These are phyloP conservation scores for Cyprinodon variegatus DNA, from an alignment of 2,113 vertebrate genomes.

Conservation along the genomic window DNA sequence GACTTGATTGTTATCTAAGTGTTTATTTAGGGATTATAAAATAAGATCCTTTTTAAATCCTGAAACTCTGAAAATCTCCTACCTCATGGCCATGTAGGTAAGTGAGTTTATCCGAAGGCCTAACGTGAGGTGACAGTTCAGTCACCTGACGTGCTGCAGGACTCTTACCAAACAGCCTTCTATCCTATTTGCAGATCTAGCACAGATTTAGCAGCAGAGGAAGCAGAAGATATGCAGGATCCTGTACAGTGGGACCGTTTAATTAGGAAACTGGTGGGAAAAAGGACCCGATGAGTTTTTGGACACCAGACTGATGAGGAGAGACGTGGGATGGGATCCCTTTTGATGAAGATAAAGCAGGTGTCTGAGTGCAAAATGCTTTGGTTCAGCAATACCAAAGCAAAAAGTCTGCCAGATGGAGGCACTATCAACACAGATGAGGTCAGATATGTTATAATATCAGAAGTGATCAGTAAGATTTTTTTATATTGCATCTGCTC, in stretches of 20 bases:
- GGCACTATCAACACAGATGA: conserved; percentile 22
- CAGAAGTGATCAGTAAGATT: background rate
- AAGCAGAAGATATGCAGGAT: conserved; percentile 6
- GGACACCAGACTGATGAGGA: conserved; percentile 20
- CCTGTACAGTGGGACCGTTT: background rate
- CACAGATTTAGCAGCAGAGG: conserved; percentile 37
- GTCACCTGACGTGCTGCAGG: conserved; percentile 32
- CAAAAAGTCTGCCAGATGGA: conserved; percentile 31
- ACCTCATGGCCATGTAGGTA: conserved; percentile 10
- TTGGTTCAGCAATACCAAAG: conserved; percentile 20
- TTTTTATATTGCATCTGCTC: background rate
- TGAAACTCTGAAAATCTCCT: conserved; percentile 11
- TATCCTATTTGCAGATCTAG: conserved; percentile 63
- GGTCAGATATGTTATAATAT: conserved; percentile 44
- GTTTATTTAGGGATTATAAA: no score
- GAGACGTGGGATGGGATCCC: conserved; percentile 36
- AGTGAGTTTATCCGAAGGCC: conserved; percentile 31
- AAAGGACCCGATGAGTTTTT: background rate
- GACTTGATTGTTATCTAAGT: background rate
- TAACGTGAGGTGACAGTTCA: conserved; percentile 2
- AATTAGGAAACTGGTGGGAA: background rate
- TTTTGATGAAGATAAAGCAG: conserved; percentile 65
- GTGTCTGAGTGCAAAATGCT: conserved; percentile 39
- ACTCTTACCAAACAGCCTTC: conserved; percentile 49
- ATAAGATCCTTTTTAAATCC: background rate